Percentiles rank a stretch among this genome's conserved stretches.
Evolutionary conservation across 1,140 invertebrate genomes (phyloP).

Genomic region (Solenopsis fugax): DNA sequence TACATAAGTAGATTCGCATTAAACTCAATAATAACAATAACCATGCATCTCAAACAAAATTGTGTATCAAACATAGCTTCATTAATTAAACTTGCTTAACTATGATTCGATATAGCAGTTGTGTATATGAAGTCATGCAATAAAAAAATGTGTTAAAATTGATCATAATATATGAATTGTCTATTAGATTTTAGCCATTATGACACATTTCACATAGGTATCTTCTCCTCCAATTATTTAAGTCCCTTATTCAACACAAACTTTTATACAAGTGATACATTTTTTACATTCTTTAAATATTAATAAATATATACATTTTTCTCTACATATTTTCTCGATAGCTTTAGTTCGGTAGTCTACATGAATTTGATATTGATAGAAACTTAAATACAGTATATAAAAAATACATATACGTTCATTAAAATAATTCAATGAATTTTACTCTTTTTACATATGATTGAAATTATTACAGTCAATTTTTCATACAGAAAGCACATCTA

Average conservation of each 20-base stretch:
- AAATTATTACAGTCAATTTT: background rate
- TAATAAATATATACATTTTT: background rate
- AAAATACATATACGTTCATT: background rate
- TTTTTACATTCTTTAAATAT: background rate
- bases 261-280: too few relatives aligned
- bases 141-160: background rate
- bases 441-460: background rate
- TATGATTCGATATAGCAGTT: background rate
- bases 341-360: background rate
- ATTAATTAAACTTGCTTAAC: constrained; percentile 2
- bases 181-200: background rate
- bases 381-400: background rate
- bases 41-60: background rate
- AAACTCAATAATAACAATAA: background rate
- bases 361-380: background rate
- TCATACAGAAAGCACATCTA: background rate
- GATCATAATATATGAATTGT: background rate
- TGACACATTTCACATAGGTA: background rate
- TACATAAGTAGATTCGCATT: constrained; percentile 29
- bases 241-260: too few relatives aligned
- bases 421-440: background rate
- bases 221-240: background rate
- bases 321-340: background rate
- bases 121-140: background rate
- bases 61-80: background rate